Evolutionary conservation across 1,140 invertebrate species (phyloP), one percentile per base, ranked within the genome.

Genomic region (Aphelenchoides fujianensis): DNA sequence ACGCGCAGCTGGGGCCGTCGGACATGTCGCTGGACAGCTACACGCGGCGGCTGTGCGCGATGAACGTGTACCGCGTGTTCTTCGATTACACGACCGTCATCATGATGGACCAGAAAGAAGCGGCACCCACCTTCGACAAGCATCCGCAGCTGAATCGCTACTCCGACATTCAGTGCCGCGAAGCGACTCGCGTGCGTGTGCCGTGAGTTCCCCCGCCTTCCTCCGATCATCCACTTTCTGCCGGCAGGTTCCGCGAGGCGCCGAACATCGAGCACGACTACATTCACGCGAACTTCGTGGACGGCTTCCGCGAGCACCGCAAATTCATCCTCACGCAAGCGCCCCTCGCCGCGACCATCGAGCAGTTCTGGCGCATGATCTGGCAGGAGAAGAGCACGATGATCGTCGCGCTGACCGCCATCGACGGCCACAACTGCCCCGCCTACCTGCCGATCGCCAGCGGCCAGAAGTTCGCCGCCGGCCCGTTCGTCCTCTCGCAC

Each of bases 301-400:
- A 77, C 34, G 75, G 75, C 9, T 78, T 69, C 48, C 76, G 76
- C 37, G 75, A 78, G 70, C 12, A 31, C 16, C 59, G 69, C 3
- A 78, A 78, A 61, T 78, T 61, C 68, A 78, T 78, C 35, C 54
- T 78, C 3, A 70, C 75, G 19, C 76, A 79, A 27, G 71, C 76
- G 31, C 76, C 76, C 2, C 37, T 78, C 9, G 41, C 66, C 16
- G 41, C 68, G 19, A 77, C 75, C 2, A 52, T 73, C 37, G 62
- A 69, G 7, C 76, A 77, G n/a, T 78, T 78, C 34, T 78, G 76
- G 76, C 30, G 62, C 1, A 76, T 76, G 74, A 27, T 77, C 31
- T 76, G 74, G 74, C 68, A 76, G 52, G 74, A 76, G 41, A 76
- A 76, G 48, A 19, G 36, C 1, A 55, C 64, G 3, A 27, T 79